phyloP scores from a whole-genome alignment of 2,113 vertebrate species.

The Prunella himalayana region DNA sequence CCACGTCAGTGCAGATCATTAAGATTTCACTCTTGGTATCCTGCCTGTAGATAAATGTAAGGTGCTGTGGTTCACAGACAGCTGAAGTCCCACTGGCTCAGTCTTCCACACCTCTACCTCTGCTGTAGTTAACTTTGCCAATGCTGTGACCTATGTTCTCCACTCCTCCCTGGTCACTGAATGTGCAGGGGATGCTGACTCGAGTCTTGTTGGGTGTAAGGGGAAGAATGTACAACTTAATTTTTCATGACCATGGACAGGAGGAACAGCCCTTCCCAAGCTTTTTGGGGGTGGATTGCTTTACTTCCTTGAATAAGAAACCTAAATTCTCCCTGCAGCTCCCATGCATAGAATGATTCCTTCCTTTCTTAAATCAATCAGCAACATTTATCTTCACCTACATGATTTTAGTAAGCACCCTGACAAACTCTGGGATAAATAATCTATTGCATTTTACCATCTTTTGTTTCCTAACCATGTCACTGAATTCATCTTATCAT shows the following conservation, averaged over 20 bases:
- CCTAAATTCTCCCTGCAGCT: background rate
- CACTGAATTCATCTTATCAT: background rate
- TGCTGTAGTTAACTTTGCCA: background rate
- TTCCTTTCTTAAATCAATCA: background rate
- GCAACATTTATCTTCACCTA: background rate
- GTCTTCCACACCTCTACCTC: background rate
- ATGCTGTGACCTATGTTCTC: background rate
- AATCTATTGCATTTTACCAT: background rate
- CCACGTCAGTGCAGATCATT: background rate
- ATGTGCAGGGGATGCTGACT: background rate
- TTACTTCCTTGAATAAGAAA: background rate
- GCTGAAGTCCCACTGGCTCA: background rate
- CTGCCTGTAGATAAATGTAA: background rate
- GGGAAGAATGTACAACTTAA: background rate
- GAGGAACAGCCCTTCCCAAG: background rate
- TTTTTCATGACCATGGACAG: background rate
- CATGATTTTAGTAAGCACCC: background rate
- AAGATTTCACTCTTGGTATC: background rate
- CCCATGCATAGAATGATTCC: background rate
- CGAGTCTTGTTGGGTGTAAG: background rate
- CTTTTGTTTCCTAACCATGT: background rate
- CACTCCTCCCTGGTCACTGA: background rate
- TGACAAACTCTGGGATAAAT: background rate
- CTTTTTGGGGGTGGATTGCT: background rate
- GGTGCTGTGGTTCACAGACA: background rate